Conservation (phyloP, 2,113 vertebrate genomes). For the Passer domesticus region DNA sequence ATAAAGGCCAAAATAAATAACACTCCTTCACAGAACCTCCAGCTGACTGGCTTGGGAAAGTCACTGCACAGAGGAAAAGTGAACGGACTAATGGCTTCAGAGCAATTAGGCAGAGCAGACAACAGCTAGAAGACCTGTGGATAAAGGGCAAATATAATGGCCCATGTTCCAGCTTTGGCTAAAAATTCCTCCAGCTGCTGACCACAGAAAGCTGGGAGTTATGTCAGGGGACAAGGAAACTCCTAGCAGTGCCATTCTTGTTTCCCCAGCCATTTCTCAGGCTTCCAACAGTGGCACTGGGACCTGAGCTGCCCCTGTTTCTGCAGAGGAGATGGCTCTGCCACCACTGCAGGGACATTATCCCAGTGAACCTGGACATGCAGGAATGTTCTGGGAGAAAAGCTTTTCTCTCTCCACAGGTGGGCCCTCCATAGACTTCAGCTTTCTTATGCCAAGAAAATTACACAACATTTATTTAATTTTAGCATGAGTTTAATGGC, state of each 20-base stretch:
- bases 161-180: neutral
- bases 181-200: neutral
- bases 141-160: neutral
- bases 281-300: neutral
- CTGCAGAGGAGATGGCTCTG: neutral
- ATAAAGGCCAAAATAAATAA: neutral
- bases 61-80: neutral
- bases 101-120: neutral
- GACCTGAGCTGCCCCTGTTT: neutral
- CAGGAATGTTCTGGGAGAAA: neutral
- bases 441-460: neutral
- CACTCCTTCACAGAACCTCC: neutral
- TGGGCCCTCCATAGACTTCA: neutral
- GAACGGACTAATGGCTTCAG: neutral
- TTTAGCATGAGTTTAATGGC: neutral
- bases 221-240: neutral
- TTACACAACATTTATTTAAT: neutral
- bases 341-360: neutral
- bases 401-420: neutral
- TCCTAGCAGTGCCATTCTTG: neutral
- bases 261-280: neutral
- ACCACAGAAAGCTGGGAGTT: neutral
- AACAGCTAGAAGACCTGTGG: neutral
- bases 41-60: neutral
- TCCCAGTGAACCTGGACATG: neutral